Conservation (phyloP, 2,797 vertebrate genomes). For the Periophthalmus magnuspinnatus region DNA sequence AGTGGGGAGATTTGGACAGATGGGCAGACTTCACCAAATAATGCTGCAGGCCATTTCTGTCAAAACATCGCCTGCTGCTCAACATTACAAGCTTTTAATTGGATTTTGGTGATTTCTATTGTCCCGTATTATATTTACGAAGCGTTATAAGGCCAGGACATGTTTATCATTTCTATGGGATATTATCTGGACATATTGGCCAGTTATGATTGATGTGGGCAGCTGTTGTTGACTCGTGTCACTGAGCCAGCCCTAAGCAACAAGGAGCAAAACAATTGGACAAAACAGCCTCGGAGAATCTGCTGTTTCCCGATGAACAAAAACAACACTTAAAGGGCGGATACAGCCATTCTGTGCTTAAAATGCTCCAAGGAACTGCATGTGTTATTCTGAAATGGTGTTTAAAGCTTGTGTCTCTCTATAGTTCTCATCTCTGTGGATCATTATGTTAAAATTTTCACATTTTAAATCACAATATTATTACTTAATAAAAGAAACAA, state of each 20-base stretch:
- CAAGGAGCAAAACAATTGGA: background rate
- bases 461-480: no score
- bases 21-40: slow-evolving; percentile 2
- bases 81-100: background rate
- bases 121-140: background rate
- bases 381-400: no score
- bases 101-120: background rate
- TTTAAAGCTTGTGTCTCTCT: no score
- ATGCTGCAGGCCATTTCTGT: background rate
- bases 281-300: slow-evolving; percentile 1
- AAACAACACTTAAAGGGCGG: background rate
- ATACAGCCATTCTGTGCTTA: background rate
- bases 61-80: slow-evolving; percentile 15
- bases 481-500: no score
- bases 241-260: background rate
- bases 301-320: background rate
- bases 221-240: background rate
- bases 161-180: background rate
- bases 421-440: no score
- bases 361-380: background rate
- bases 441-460: no score
- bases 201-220: background rate
- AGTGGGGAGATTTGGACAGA: slow-evolving; percentile 7
- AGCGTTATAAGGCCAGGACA: background rate
- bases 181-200: background rate